These are phyloP conservation scores for Sebastolobus alascanus DNA, from an alignment of 2,797 vertebrate genomes.

Conservation along the genomic window DNA sequence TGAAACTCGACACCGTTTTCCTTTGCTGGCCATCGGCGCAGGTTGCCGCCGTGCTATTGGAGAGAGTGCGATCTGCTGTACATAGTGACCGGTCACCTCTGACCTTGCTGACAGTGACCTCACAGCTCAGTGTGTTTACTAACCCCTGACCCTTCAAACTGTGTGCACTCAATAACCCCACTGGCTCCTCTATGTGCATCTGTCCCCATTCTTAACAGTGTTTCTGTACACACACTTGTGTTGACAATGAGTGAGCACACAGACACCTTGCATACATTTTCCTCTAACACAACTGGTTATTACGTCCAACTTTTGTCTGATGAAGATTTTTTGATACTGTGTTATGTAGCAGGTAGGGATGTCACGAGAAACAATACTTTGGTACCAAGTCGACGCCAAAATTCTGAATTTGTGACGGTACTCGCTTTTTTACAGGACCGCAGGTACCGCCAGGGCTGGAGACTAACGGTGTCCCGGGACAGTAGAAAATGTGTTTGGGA, in stretches of 20 bases:
- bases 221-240: conserved; percentile 12
- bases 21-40: conserved; percentile 14
- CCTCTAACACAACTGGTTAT: background rate
- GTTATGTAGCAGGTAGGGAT: background rate
- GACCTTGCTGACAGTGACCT: conserved; percentile 72
- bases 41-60: conserved; percentile 44
- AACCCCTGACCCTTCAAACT: conserved; percentile 40
- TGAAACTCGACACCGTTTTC: conserved; percentile 30
- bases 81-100: conserved; percentile 62
- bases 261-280: background rate
- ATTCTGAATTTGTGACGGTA: too few relatives aligned
- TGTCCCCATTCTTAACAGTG: conserved; percentile 22
- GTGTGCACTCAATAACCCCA: conserved; percentile 59
- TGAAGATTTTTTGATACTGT: background rate
- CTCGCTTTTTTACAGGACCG: too few relatives aligned
- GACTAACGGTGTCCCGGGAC: too few relatives aligned
- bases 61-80: conserved; percentile 41
- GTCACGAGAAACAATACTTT: too few relatives aligned
- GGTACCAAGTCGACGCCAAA: too few relatives aligned
- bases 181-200: conserved; percentile 31
- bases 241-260: background rate
- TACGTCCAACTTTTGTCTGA: background rate
- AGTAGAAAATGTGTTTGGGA: too few relatives aligned
- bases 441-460: too few relatives aligned
- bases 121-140: conserved; percentile 54